These are phyloP conservation scores for Kryphioiulus occultus DNA, from an alignment of 2,888 invertebrate genomes.

Conservation along the genomic window DNA sequence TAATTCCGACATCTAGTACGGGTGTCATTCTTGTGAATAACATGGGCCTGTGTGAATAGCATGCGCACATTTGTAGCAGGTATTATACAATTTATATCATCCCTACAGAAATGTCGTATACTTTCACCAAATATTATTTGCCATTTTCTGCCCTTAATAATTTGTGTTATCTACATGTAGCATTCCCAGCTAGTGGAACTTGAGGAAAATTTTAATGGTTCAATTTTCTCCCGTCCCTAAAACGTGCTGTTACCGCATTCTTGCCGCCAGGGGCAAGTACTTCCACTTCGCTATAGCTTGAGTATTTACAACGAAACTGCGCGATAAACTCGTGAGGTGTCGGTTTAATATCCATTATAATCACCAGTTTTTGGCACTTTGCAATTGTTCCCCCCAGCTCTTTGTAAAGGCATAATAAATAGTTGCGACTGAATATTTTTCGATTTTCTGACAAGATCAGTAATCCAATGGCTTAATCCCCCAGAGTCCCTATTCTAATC, in stretches of 20 bases:
- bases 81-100: no score
- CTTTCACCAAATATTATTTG: no score
- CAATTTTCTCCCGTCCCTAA: not conserved
- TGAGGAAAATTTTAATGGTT: not conserved
- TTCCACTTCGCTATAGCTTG: not conserved
- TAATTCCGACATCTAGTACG: no score
- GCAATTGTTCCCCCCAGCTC: not conserved
- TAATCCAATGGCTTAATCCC: slow-evolving; percentile 9
- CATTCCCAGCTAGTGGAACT: no score
- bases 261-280: not conserved
- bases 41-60: no score
- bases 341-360: slow-evolving; percentile 1
- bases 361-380: not conserved
- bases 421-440: slow-evolving; percentile 16
- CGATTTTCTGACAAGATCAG: slow-evolving; percentile 23
- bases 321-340: not conserved
- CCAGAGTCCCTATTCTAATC: not conserved
- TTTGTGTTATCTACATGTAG: no score
- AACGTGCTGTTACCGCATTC: not conserved
- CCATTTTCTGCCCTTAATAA: no score
- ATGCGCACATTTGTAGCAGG: no score
- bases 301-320: not conserved
- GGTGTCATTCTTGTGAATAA: no score
- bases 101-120: no score
- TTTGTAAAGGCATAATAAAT: not conserved